Evolutionary conservation across 2,888 invertebrate genomes (phyloP).

Genomic region (Drosophila engyochracea): DNA sequence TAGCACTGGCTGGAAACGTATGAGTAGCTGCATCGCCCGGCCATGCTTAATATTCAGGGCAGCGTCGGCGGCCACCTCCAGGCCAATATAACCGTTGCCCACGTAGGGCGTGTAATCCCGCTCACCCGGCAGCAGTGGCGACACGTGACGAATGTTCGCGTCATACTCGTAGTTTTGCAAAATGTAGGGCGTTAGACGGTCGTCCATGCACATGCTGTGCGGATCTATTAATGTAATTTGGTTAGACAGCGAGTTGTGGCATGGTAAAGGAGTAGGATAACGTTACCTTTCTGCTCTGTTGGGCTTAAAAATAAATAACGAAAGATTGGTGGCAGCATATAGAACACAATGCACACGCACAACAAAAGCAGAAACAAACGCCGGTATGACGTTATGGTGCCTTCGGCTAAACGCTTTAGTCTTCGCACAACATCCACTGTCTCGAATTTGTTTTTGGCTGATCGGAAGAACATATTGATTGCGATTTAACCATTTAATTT

Average conservation of each 20-base stretch:
- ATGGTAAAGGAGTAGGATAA: not conserved
- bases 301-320: conserved; percentile 88
- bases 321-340: conserved; percentile 88
- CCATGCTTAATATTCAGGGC: conserved; percentile 89
- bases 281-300: conserved; percentile 84
- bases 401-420: conserved; percentile 82
- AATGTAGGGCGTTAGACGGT: conserved; percentile 88
- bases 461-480: conserved; percentile 82
- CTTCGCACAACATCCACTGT: conserved; percentile 82
- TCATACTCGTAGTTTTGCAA: conserved; percentile 88
- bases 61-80: conserved; percentile 88
- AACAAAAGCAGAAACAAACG: conserved; percentile 85
- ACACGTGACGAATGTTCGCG: conserved; percentile 88
- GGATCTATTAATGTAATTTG: conserved; percentile 76
- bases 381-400: conserved; percentile 83
- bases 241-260: not conserved
- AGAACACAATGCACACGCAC: conserved; percentile 87
- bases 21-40: conserved; percentile 88
- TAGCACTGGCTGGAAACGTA: conserved; percentile 89
- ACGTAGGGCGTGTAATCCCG: conserved; percentile 90
- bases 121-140: conserved; percentile 86
- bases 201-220: conserved; percentile 89
- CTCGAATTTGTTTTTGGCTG: conserved; percentile 84
- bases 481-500: conserved; percentile 39
- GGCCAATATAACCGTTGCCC: conserved; percentile 91